These are phyloP conservation scores for Eupithecia insigniata DNA, from an alignment of 2,888 invertebrate species.

Conservation along the genomic window DNA sequence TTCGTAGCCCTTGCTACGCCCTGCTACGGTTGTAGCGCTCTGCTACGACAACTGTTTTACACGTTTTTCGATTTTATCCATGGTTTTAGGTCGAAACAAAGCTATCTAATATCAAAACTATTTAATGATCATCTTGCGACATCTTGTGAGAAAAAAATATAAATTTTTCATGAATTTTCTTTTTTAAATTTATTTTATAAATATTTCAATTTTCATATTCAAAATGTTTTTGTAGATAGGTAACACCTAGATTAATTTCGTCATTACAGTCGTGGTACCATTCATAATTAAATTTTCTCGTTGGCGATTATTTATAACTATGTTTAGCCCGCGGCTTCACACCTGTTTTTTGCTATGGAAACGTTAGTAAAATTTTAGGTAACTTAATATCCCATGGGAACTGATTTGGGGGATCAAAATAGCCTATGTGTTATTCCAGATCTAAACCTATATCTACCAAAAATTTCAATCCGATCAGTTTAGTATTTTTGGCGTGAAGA, in stretches of 20 bases:
- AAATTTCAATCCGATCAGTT: too few species aligned
- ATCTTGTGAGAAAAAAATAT: neutral
- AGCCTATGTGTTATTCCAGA: too few species aligned
- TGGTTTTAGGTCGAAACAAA: neutral
- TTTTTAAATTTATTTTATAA: neutral
- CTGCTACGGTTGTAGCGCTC: neutral
- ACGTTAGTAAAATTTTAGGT: too few species aligned
- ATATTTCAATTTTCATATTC: neutral
- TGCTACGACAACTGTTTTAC: neutral
- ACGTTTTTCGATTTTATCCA: neutral
- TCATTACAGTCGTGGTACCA: neutral
- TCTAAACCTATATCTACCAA: too few species aligned
- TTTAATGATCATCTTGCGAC: neutral
- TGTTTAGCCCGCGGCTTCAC: too few species aligned
- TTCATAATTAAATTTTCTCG: neutral
- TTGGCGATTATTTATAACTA: neutral
- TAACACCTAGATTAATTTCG: neutral
- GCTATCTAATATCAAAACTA: neutral
- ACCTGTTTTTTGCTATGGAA: too few species aligned
- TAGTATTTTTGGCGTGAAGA: too few species aligned
- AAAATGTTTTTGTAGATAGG: neutral
- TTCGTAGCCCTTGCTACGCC: conserved; percentile 6
- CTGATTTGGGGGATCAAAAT: too few species aligned
- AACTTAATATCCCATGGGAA: too few species aligned
- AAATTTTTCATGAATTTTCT: neutral